Conservation (phyloP, 2,113 vertebrate genomes). For the Brachypteracias leptosomus region DNA sequence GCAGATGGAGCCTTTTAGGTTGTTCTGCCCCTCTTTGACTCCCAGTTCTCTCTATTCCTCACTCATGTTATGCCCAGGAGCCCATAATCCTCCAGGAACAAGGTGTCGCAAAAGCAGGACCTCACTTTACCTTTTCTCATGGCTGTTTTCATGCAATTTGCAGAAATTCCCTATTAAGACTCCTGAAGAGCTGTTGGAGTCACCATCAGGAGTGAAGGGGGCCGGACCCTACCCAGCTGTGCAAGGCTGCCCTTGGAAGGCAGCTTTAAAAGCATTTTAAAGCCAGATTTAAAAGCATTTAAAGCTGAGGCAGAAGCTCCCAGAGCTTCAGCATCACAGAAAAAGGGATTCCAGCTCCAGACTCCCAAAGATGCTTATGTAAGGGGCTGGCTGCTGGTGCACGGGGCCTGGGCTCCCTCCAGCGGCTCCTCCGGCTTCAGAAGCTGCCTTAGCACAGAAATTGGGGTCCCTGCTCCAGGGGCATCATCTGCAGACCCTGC, state of each 20-base stretch:
- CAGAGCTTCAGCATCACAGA: not conserved
- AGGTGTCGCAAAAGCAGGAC: not conserved
- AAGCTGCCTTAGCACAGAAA: not conserved
- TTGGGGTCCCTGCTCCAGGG: not conserved
- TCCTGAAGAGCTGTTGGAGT: not conserved
- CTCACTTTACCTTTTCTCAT: not conserved
- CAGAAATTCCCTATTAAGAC: not conserved
- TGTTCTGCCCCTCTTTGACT: not conserved
- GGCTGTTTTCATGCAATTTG: not conserved
- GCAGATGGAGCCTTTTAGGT: not conserved
- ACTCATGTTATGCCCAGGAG: not conserved
- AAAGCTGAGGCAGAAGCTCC: not conserved
- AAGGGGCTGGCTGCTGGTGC: not conserved
- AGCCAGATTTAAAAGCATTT: not conserved
- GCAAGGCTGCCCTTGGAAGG: not conserved
- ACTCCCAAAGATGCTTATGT: not conserved
- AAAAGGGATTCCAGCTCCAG: not conserved
- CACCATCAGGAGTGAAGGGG: not conserved
- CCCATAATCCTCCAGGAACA: not conserved
- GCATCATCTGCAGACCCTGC: not conserved
- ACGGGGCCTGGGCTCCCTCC: constrained; percentile 22
- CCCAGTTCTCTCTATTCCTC: not conserved
- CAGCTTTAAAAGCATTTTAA: not conserved
- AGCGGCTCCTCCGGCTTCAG: not conserved
- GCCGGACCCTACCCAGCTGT: not conserved